Conservation (phyloP, 2,888 invertebrate species). For the Carcina quercana region DNA sequence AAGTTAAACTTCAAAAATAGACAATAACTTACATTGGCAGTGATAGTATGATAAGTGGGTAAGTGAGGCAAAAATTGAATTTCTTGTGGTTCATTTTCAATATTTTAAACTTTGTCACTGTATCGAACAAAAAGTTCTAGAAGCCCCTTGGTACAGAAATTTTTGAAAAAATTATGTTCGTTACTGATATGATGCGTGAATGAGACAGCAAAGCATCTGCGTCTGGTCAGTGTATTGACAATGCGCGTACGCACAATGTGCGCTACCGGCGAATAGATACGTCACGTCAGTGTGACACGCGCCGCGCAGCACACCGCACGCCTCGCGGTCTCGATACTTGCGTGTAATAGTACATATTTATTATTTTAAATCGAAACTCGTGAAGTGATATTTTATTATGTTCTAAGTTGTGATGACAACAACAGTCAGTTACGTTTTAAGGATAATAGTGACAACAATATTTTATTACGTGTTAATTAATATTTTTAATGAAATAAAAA, state of each 20-base stretch:
- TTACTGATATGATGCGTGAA: no score
- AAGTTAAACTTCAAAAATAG: no score
- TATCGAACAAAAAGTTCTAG: no score
- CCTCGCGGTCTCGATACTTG: conserved; percentile 21
- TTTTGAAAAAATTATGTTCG: no score
- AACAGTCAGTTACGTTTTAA: conserved; percentile 44
- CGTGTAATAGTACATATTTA: conserved; percentile 25
- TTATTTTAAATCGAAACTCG: not conserved
- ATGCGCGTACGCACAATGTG: conserved; percentile 34
- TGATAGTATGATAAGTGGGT: no score
- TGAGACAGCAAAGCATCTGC: conserved; percentile 61
- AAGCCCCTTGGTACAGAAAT: no score
- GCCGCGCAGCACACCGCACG: conserved; percentile 26
- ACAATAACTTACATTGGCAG: no score
- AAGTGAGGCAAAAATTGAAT: no score
- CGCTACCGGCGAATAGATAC: conserved; percentile 30
- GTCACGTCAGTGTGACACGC: conserved; percentile 42
- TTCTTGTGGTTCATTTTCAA: no score
- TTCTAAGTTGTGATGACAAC: conserved; percentile 50
- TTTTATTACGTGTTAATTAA: conserved; percentile 52
- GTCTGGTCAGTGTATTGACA: conserved; percentile 12
- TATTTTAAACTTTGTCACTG: no score
- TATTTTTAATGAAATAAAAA: conserved; percentile 51
- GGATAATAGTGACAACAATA: conserved; percentile 45
- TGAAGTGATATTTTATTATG: conserved; percentile 30